phyloP scores from a whole-genome alignment of 2,888 invertebrate species.

The Enoplolaimus lenunculus region DNA sequence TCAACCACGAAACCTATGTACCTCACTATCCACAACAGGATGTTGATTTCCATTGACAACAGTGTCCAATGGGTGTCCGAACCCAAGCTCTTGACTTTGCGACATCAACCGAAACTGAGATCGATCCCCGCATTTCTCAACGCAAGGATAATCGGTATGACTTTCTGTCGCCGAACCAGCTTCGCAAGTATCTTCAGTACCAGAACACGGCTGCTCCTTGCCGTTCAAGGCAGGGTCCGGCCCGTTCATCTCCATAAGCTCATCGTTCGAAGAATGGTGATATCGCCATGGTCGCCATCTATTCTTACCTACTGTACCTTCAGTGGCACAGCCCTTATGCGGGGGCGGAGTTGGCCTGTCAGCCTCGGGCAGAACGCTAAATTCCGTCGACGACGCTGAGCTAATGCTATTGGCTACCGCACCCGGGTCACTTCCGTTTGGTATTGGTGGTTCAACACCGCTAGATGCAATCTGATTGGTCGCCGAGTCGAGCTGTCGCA shows the following conservation, averaged over 20 bases:
- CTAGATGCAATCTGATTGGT: not conserved
- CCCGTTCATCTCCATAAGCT: too few species aligned
- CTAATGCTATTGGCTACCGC: not conserved
- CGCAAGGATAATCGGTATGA: slow-evolving; percentile 14
- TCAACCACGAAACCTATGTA: too few species aligned
- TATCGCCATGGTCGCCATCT: not conserved
- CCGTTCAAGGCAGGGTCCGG: too few species aligned
- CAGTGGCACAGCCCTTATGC: too few species aligned
- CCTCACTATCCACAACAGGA: too few species aligned
- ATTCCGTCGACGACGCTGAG: not conserved
- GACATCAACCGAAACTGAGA: too few species aligned
- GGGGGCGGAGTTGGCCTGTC: not conserved
- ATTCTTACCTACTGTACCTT: too few species aligned
- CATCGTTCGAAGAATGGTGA: not conserved
- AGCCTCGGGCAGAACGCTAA: not conserved
- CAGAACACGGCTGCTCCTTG: too few species aligned
- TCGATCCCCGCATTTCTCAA: too few species aligned
- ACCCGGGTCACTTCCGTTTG: slow-evolving; percentile 3
- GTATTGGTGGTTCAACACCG: not conserved
- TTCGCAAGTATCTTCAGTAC: slow-evolving; percentile 1
- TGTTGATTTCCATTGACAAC: too few species aligned
- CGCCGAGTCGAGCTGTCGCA: slow-evolving; percentile 26
- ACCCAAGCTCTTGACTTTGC: too few species aligned
- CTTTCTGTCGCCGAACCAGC: slow-evolving; percentile 21
- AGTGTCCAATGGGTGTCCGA: too few species aligned